Evolutionary conservation across 2,797 vertebrate genomes (phyloP), one percentile per base, ranked within the genome.

Genomic region (Microchirus variegatus): DNA sequence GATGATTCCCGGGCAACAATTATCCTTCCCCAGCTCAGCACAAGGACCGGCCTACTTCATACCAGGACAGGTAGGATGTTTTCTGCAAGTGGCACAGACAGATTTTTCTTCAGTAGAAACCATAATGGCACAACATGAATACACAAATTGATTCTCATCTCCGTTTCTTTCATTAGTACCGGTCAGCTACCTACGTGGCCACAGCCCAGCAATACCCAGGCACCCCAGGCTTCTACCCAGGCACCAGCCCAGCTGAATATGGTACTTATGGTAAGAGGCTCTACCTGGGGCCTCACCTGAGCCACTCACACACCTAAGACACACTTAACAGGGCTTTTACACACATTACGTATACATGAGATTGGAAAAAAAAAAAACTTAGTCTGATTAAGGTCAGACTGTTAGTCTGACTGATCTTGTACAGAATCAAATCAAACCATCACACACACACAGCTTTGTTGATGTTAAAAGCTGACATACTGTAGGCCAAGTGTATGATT

Each of bases 121-220:
- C 18, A 10, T 42, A 17, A 37, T 16, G 15, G 14, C 44, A n/a
- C 36, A 31, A 3, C 35, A 6, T 18, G 3, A 42, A 42, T 26
- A 10, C 49, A 45, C 3, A 1, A 3, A 16, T 14, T 11, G 40
- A 4, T 51, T 3, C 40, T 11, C 17, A 49, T 13, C 41, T 40
- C 31, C 57, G 16, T 57, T 59, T 53, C 40, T 26, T 41, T 52
- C 67, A 26, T 61, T 36, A 94, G 93, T 94, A 91, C 77, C 97
- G 95, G 54, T 94, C 96, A 19, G 44, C 84, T n/a, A 93, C 96
- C 0, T 99, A 96, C 0, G 96, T 98, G 68, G 88, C 96, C 74
- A 94, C 96, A 0, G 93, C 96, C 44, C 97, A 96, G 84, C 97
- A 98, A 89, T 99, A 97, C 85, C 94, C 95, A 9, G 95, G 96